Percentiles rank a stretch among this genome's conserved stretches.
Evolutionary conservation across 2,113 vertebrate genomes (phyloP).

Genomic region (Engystomops pustulosus): DNA sequence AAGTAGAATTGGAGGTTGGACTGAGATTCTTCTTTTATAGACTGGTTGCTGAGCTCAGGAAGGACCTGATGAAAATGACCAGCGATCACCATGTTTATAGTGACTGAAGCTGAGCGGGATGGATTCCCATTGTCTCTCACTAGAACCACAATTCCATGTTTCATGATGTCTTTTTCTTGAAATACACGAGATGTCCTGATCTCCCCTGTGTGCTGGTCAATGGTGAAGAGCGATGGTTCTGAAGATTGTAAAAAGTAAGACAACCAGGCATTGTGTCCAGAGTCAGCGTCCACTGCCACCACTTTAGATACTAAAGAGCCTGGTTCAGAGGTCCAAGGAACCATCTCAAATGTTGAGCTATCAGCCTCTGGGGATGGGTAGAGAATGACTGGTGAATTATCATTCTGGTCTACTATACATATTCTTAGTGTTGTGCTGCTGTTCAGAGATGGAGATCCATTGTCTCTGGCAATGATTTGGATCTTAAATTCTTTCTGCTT

Average conservation of each 20-base stretch:
- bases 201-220: constrained; percentile 7
- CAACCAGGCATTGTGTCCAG: constrained; percentile 24
- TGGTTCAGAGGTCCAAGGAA: constrained; percentile 9
- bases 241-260: constrained; percentile 9
- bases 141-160: constrained; percentile 24
- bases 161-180: constrained; percentile 7
- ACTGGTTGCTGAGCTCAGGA: constrained; percentile 5
- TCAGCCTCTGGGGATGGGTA: constrained; percentile 11
- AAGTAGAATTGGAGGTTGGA: constrained; percentile 6
- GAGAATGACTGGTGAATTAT: constrained; percentile 3
- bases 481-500: background rate
- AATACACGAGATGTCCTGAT: constrained; percentile 3
- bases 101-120: constrained; percentile 1
- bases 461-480: background rate
- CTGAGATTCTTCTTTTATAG: background rate
- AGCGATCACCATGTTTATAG: constrained; percentile 5
- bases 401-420: constrained; percentile 5
- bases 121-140: background rate
- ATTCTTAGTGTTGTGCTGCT: constrained; percentile 14
- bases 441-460: constrained; percentile 10
- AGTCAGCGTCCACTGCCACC: constrained; percentile 15
- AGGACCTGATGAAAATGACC: constrained; percentile 5
- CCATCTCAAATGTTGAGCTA: constrained; percentile 15
- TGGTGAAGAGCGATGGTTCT: constrained; percentile 1
- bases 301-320: constrained; percentile 18